Evolutionary conservation across 2,113 vertebrate species (phyloP).

Genomic region (Caranx melampygus): DNA sequence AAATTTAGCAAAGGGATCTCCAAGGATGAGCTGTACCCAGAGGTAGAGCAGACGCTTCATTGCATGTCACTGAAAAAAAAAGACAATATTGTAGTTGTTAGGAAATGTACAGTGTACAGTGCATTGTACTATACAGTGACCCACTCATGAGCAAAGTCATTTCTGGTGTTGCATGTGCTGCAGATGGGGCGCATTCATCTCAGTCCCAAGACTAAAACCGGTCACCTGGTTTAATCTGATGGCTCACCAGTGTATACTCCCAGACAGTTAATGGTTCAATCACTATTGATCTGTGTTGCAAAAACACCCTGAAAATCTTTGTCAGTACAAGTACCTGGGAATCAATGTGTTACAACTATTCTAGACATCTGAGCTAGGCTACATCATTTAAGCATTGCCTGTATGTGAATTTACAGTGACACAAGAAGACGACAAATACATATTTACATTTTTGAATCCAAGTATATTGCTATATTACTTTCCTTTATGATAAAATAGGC

Average conservation of each 20-base stretch:
- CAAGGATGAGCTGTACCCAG: slow-evolving; percentile 1
- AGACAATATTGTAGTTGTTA: background rate
- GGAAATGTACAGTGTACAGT: background rate
- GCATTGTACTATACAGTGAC: background rate
- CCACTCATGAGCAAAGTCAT: background rate
- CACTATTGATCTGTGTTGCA: too few species aligned
- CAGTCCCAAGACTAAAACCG: too few species aligned
- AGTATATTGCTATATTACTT: background rate
- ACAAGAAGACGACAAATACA: background rate
- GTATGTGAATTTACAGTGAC: too few species aligned
- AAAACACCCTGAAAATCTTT: too few species aligned
- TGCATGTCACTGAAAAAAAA: background rate
- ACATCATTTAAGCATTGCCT: too few species aligned
- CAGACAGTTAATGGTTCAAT: too few species aligned
- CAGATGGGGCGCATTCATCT: background rate
- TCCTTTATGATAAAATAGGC: background rate
- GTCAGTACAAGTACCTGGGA: too few species aligned
- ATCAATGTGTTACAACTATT: too few species aligned
- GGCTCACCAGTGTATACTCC: too few species aligned
- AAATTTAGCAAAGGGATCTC: slow-evolving; percentile 30
- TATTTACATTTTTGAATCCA: too few species aligned
- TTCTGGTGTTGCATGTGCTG: slow-evolving; percentile 1
- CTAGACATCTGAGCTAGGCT: too few species aligned
- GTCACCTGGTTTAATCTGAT: too few species aligned
- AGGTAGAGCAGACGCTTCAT: background rate